A percentile compares a stretch with the other conserved stretches of the same genome.
Evolutionary conservation across 2,888 invertebrate genomes (phyloP).

Genomic region (Empis livida): DNA sequence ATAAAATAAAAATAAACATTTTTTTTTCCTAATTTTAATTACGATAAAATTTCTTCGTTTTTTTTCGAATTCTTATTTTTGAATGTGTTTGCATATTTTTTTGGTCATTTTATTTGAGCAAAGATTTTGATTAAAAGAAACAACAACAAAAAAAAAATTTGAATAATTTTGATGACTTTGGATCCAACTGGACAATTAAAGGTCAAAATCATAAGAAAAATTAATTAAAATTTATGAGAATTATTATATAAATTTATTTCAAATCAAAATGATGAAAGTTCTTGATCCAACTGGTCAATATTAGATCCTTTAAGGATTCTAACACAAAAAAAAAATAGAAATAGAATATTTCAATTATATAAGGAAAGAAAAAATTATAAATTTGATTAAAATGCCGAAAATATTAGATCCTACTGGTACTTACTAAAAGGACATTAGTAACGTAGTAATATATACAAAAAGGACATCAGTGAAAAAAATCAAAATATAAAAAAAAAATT

Average conservation of each 20-base stretch:
- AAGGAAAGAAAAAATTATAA: not conserved
- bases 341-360: too few relatives aligned
- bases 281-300: conserved; percentile 36
- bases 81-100: too few relatives aligned
- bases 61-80: too few relatives aligned
- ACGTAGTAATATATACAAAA: too few relatives aligned
- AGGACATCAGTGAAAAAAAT: not conserved
- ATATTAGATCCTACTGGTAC: conserved; percentile 34
- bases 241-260: conserved; percentile 3
- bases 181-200: not conserved
- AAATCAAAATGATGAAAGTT: conserved; percentile 23
- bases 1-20: too few relatives aligned
- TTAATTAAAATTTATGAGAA: too few relatives aligned
- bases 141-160: too few relatives aligned
- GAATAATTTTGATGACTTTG: too few relatives aligned
- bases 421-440: conserved; percentile 18
- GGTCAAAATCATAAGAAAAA: too few relatives aligned
- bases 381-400: conserved; percentile 22
- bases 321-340: too few relatives aligned
- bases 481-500: not conserved
- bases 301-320: conserved; percentile 9
- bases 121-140: not conserved
- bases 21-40: too few relatives aligned
- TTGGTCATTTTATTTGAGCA: not conserved
- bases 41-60: too few relatives aligned